These are phyloP conservation scores for Actenoides hombroni DNA, from an alignment of 2,113 vertebrate species.

Conservation along the genomic window DNA sequence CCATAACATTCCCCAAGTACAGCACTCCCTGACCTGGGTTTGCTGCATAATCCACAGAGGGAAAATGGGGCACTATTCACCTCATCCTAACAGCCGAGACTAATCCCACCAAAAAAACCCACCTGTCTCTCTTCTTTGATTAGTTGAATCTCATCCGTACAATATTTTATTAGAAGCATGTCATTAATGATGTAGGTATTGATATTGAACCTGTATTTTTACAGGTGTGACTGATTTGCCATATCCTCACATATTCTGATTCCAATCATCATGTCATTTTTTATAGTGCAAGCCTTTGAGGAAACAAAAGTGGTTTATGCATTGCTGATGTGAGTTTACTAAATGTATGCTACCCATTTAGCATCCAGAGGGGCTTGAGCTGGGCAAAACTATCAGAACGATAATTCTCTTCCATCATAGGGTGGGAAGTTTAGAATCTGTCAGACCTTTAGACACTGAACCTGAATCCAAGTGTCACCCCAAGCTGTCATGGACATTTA, in stretches of 20 bases:
- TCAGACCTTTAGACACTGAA: neutral
- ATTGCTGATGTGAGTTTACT: neutral
- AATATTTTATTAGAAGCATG: neutral
- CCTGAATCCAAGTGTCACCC: neutral
- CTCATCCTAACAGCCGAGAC: neutral
- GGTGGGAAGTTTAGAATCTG: neutral
- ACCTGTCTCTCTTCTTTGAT: neutral
- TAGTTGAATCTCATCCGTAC: neutral
- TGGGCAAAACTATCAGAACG: neutral
- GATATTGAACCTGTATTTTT: neutral
- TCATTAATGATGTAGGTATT: neutral
- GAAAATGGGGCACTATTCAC: neutral
- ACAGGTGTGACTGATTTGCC: neutral
- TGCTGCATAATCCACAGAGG: accelerated
- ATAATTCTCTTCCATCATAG: neutral
- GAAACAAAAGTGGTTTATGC: neutral
- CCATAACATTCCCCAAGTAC: accelerated
- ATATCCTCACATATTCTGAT: neutral
- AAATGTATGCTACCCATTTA: neutral
- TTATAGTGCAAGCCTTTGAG: neutral
- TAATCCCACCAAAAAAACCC: neutral
- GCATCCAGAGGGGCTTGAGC: neutral
- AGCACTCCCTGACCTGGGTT: neutral
- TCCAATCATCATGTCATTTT: neutral
- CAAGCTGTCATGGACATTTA: neutral